These are phyloP conservation scores for Choristoneura fumiferana DNA, from an alignment of 1,140 invertebrate species.

Conservation along the genomic window DNA sequence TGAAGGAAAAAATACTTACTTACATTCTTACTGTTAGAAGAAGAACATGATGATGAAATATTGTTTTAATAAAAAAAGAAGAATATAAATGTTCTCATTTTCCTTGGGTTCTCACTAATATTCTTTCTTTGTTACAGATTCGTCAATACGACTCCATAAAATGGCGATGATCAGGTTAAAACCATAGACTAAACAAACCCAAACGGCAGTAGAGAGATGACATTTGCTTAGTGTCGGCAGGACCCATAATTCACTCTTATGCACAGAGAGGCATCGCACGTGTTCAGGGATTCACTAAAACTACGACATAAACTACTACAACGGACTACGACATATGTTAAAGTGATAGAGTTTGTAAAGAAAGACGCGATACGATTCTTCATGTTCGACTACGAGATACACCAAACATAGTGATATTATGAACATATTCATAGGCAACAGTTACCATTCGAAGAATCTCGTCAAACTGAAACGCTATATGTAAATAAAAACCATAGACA, in stretches of 20 bases:
- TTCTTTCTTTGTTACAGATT: slow-evolving; percentile 11
- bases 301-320: slow-evolving; percentile 64
- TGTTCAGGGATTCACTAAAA: slow-evolving; percentile 69
- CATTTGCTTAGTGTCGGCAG: slow-evolving; percentile 27
- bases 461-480: slow-evolving; percentile 62
- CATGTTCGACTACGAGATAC: slow-evolving; percentile 65
- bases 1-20: too few species aligned
- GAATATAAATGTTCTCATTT: too few species aligned
- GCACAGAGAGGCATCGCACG: slow-evolving; percentile 60
- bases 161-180: slow-evolving; percentile 4
- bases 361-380: slow-evolving; percentile 74
- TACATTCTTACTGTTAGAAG: too few species aligned
- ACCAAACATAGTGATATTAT: slow-evolving; percentile 64
- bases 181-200: background rate
- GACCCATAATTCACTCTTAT: slow-evolving; percentile 47
- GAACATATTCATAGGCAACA: slow-evolving; percentile 74
- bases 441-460: slow-evolving; percentile 69
- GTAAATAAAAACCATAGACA: slow-evolving; percentile 47
- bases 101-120: too few species aligned
- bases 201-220: slow-evolving; percentile 26
- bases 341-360: slow-evolving; percentile 70
- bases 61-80: too few species aligned
- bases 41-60: too few species aligned
- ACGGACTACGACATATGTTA: slow-evolving; percentile 63
- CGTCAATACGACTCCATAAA: background rate